Base-by-base conservation (phyloP, 2,113 vertebrate genomes). In the Australoheros scitulus region DNA sequence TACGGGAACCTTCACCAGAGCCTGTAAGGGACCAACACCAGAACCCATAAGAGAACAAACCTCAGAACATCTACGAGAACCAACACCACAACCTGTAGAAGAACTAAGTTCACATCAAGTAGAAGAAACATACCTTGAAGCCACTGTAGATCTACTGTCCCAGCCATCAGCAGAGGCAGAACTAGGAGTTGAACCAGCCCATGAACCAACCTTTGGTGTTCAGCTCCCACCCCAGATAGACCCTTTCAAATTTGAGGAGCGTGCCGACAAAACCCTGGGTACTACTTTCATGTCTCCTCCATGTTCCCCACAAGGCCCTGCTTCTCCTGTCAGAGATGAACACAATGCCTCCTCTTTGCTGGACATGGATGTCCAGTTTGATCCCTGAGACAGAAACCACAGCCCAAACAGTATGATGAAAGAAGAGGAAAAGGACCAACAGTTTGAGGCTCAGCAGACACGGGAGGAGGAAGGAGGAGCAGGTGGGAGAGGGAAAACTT, bases 281-380 rank as follows among this genome's bases (percentile, higher is more conserved):
- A 95, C 95, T 0, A 95, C 95, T 0, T 92, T 95, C 57, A 93
- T 95, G 93, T 96, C 95, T 72, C 95, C 94, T 75, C 95, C 95
- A 14, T 94, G 92, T 70, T 96, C 95, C 4, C 95, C 95, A 17
- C 81, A 86, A 3, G 92, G 81, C 10, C 70, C 77, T 6, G 76
- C 91, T 34, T 92, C 92, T 50, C 88, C 92, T 22, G 79, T 80
- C 72, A 86, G 83, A 50, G 91, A 94, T 56, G 58, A 87, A 17
- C 80, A 92, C 64, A 77, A 36, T 8, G 81, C 88, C 47, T 26
- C 26, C 26, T 86, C 87, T 79, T 59, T 88, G 38, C 20, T 91
- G 72, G 93, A 87, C 50, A 81, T 88, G 70, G 80, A 93, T 5
- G 34, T 34, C 81, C 88, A 89, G 60, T 77, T 81, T 60, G 87